Conservation (phyloP, 2,888 invertebrate genomes). For the Volucella zonaria region DNA sequence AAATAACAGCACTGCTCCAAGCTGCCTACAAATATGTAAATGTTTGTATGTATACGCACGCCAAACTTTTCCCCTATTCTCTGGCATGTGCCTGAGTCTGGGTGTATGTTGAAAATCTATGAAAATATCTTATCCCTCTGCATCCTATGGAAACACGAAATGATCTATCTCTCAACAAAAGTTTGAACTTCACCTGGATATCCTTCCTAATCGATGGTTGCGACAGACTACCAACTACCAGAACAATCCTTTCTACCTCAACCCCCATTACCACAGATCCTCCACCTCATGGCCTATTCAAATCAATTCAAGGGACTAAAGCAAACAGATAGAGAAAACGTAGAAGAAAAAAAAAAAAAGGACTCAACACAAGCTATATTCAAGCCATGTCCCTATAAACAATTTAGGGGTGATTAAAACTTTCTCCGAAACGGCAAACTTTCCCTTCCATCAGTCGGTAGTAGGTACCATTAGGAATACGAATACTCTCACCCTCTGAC, state of each 20-base stretch:
- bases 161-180: conserved; percentile 5
- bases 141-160: neutral
- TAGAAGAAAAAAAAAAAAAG: conserved; percentile 25
- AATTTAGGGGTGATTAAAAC: conserved; percentile 75
- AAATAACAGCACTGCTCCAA: conserved; percentile 17
- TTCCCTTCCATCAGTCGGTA: conserved; percentile 2
- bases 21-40: neutral
- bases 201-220: conserved; percentile 41
- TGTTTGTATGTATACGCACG: neutral
- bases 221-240: conserved; percentile 27
- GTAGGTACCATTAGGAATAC: neutral
- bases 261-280: neutral
- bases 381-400: conserved; percentile 74
- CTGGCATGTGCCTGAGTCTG: conserved; percentile 19
- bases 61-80: conserved; percentile 19
- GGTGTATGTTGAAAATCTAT: conserved; percentile 11
- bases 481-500: neutral
- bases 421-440: conserved; percentile 67
- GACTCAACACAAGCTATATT: conserved; percentile 57
- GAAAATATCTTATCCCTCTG: conserved; percentile 6
- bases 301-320: conserved; percentile 43
- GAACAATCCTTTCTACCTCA: conserved; percentile 31
- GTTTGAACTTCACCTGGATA: conserved; percentile 17
- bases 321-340: conserved; percentile 14
- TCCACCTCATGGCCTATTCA: conserved; percentile 41